Evolutionary conservation across 2,797 vertebrate genomes (phyloP).

Genomic region (Muraenolepis orangiensis): DNA sequence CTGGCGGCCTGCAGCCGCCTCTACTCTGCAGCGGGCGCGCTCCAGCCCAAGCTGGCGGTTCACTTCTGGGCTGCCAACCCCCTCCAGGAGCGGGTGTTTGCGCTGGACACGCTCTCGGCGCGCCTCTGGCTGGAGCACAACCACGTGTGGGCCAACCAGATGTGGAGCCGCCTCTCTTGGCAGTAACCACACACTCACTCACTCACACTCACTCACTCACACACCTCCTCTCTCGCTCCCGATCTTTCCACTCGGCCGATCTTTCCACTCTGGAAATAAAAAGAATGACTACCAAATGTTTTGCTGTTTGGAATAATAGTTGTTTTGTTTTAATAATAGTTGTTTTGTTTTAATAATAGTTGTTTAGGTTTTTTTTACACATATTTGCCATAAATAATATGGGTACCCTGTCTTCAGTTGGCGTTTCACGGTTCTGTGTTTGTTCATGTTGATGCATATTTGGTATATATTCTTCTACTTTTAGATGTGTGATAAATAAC

Average conservation of each 20-base stretch:
- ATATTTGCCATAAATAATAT: background rate
- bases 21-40: slow-evolving; percentile 66
- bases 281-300: too few relatives aligned
- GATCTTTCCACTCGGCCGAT: too few relatives aligned
- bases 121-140: slow-evolving; percentile 71
- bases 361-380: background rate
- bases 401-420: background rate
- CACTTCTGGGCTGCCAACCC: slow-evolving; percentile 63
- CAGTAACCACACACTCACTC: background rate
- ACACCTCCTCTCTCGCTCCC: background rate
- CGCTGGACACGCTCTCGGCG: slow-evolving; percentile 60
- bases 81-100: slow-evolving; percentile 68
- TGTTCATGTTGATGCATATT: background rate
- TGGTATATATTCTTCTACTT: background rate
- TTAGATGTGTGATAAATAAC: background rate
- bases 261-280: background rate
- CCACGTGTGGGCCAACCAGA: slow-evolving; percentile 63
- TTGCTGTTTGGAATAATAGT: slow-evolving; percentile 1
- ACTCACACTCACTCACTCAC: too few relatives aligned
- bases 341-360: background rate
- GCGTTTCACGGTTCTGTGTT: background rate
- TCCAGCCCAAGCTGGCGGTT: slow-evolving; percentile 67
- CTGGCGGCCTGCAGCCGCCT: slow-evolving; percentile 67
- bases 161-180: slow-evolving; percentile 54
- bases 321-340: background rate